Percentiles rank a stretch among this genome's conserved stretches.
Evolutionary conservation across 1,140 invertebrate species (phyloP).

Genomic region (Maniola jurtina): DNA sequence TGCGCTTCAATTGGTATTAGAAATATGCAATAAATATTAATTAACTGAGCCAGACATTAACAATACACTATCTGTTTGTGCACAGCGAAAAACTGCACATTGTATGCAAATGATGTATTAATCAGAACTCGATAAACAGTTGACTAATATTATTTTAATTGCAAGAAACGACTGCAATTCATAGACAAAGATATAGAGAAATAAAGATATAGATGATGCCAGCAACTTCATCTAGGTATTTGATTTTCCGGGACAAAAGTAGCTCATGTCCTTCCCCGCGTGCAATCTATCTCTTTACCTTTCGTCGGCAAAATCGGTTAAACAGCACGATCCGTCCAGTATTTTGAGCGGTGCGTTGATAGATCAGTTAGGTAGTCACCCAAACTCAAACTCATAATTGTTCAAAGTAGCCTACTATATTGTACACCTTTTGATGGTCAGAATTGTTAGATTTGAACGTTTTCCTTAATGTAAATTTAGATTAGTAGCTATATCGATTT

Average conservation of each 20-base stretch:
- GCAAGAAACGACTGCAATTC: not conserved
- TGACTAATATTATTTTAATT: too few relatives aligned
- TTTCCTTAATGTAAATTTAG: too few relatives aligned
- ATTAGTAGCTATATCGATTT: not conserved
- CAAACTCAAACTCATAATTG: too few relatives aligned
- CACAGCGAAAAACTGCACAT: conserved; percentile 14
- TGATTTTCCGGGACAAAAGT: too few relatives aligned
- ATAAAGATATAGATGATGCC: not conserved
- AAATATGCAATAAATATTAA: not conserved
- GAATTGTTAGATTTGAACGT: too few relatives aligned
- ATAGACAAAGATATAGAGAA: conserved; percentile 1
- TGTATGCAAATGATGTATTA: conserved; percentile 32
- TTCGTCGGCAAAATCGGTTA: not conserved
- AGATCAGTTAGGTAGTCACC: not conserved
- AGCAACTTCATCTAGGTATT: too few relatives aligned
- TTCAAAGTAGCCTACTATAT: too few relatives aligned
- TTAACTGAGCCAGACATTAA: not conserved
- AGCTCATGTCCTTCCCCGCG: too few relatives aligned
- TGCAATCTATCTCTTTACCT: not conserved
- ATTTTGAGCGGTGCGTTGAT: not conserved
- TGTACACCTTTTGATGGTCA: too few relatives aligned
- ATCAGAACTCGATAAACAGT: not conserved
- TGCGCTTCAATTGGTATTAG: not conserved
- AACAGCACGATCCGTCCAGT: too few relatives aligned
- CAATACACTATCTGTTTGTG: not conserved